Conservation (phyloP, 2,888 invertebrate genomes). For the Orchestes rusci region DNA sequence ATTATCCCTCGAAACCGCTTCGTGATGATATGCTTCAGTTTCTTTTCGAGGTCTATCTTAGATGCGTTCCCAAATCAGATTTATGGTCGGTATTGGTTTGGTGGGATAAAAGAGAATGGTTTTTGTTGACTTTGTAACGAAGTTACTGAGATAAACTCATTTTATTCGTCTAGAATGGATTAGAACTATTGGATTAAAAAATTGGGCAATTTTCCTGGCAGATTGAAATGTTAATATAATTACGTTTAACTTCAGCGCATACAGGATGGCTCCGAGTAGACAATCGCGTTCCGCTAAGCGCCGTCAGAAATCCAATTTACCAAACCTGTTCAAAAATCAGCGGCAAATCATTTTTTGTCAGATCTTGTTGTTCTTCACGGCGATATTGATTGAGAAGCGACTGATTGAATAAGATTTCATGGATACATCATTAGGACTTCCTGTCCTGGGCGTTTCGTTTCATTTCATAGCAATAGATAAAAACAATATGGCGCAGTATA, state of each 20-base stretch:
- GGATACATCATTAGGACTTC: slow-evolving; percentile 22
- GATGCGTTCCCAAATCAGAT: slow-evolving; percentile 6
- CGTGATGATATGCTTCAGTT: slow-evolving; percentile 28
- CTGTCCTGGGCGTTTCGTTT: no score
- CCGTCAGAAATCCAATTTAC: slow-evolving; percentile 34
- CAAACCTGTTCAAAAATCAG: slow-evolving; percentile 35
- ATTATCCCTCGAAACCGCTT: slow-evolving; percentile 31
- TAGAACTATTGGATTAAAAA: no score
- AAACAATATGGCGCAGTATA: no score
- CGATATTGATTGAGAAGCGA: slow-evolving; percentile 15
- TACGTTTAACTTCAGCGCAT: no score
- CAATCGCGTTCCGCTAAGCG: slow-evolving; percentile 10
- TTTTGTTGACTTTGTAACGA: no score
- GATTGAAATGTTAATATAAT: no score
- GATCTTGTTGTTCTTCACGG: slow-evolving; percentile 16
- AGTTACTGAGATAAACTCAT: no score
- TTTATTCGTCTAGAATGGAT: no score
- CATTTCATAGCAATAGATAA: no score
- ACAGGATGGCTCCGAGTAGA: slow-evolving; percentile 9
- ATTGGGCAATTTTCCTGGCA: no score
- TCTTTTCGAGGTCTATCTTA: slow-evolving; percentile 1
- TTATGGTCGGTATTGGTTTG: no score
- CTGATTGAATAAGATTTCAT: slow-evolving; percentile 24
- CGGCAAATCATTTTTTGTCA: slow-evolving; percentile 24
- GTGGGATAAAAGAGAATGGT: no score